Evolutionary conservation across 2,113 vertebrate genomes (phyloP), one percentile per base, ranked within the genome.

Genomic region (Enhydra lutris): DNA sequence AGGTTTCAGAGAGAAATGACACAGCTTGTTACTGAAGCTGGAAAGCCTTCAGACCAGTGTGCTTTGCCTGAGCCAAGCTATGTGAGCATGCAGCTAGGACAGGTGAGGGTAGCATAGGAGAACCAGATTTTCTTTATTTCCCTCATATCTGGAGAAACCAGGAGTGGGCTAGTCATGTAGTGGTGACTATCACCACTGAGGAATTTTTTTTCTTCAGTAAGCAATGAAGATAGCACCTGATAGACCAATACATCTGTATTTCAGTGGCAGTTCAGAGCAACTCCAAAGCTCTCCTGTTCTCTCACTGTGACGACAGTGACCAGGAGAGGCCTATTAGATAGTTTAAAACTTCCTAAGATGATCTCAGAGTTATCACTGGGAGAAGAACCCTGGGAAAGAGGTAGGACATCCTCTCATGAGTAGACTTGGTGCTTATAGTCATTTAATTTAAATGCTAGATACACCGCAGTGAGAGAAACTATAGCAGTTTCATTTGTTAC

Each of bases 171-270:
- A 55, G 42, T 20, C 2, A 2, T 12, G 12, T 10, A 67, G 42
- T 55, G 34, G 1, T 50, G 69, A 69, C 21, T 29, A n/a, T 34
- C 34, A 9, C 6, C 36, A 31, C 0, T 50, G 20, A 26, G 52
- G 39, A 20, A 7, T 57, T 79, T 57, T 73, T 96, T 92, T 92
- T 79, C 74, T 95, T 92, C 61, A 79, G 24, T 39, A 57, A 59
- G 52, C 57, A 73, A 36, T 59, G 74, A 73, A n/a, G 61, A 73
- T 55, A 65, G 29, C 18, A 24, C 2, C 78, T 36, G 12, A 86
- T 94, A 92, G 31, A 82, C 1, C 65, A 78, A 84, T 89, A 47
- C 15, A 73, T 1, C 20, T 45, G 18, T 26, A n/a, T 63, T 92
- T 94, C 15, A 24, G 24, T 39, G 69, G 17, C n/a, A 76, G 26